These are phyloP conservation scores for Podiceps cristatus DNA, from an alignment of 2,113 vertebrate genomes.

Conservation along the genomic window DNA sequence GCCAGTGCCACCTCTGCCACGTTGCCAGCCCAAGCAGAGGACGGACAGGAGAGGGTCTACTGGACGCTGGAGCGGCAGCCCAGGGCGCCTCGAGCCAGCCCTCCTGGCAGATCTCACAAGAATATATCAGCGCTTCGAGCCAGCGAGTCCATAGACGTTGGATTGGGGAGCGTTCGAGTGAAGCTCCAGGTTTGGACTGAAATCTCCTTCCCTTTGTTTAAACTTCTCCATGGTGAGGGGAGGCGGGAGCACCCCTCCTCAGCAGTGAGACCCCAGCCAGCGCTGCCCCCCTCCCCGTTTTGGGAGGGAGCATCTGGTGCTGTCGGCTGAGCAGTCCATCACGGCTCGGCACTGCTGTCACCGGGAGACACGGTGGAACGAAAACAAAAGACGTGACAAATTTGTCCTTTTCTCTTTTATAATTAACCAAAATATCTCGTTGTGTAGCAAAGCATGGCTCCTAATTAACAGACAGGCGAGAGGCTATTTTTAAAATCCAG, in stretches of 20 bases:
- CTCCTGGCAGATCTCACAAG: rapidly evolving
- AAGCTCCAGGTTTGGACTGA: not conserved
- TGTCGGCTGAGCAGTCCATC: conserved; percentile 69
- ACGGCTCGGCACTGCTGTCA: conserved; percentile 59
- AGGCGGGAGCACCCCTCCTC: not conserved
- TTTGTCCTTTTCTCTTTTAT: conserved; percentile 81
- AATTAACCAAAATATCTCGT: conserved; percentile 85
- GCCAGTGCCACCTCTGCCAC: rapidly evolving
- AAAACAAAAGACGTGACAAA: conserved; percentile 86
- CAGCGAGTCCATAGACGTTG: rapidly evolving
- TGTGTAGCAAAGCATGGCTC: conserved; percentile 77
- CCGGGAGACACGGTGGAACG: conserved; percentile 57
- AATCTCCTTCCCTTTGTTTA: not conserved
- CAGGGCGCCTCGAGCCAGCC: not conserved
- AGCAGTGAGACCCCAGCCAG: not conserved
- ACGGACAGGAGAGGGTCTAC: rapidly evolving
- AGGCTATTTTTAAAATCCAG: conserved; percentile 76
- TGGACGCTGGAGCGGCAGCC: not conserved
- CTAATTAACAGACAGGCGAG: conserved; percentile 81
- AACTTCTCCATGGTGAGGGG: rapidly evolving
- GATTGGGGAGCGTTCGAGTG: rapidly evolving
- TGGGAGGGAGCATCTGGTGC: conserved; percentile 68
- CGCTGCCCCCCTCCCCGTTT: not conserved
- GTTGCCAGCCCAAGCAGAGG: not conserved
- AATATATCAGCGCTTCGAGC: rapidly evolving